Evolutionary conservation across 2,888 invertebrate species (phyloP).

Genomic region (Pogonocherus hispidulus): DNA sequence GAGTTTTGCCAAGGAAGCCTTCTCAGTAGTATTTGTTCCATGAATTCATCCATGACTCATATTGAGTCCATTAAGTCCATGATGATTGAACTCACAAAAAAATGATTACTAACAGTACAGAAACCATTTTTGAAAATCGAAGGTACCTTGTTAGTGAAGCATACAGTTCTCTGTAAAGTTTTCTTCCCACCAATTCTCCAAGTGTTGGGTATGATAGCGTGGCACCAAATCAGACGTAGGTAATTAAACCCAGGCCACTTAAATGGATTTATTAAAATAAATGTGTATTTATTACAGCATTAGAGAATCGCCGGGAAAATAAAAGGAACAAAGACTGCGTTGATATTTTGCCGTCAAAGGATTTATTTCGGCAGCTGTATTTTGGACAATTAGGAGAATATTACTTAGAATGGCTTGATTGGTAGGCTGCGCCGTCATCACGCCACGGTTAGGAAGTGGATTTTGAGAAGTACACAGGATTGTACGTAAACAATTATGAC

Average conservation of each 20-base stretch:
- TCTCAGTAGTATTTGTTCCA: no score
- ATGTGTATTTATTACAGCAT: constrained; percentile 23
- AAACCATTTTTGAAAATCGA: no score
- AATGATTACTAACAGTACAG: no score
- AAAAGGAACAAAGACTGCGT: constrained; percentile 44
- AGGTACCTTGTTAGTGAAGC: no score
- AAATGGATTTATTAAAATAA: constrained; percentile 26
- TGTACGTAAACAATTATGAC: neutral
- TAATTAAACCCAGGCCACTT: constrained; percentile 1
- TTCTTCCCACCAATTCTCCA: neutral
- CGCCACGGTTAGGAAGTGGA: constrained; percentile 3
- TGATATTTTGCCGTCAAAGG: constrained; percentile 61
- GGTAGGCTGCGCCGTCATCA: constrained; percentile 25
- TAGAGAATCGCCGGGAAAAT: constrained; percentile 34
- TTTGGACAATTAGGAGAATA: constrained; percentile 63
- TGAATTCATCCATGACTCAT: no score
- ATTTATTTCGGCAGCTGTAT: constrained; percentile 64
- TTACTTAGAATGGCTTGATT: constrained; percentile 41
- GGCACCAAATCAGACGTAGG: constrained; percentile 18
- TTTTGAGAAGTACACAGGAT: constrained; percentile 6
- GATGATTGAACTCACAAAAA: no score
- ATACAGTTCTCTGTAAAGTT: no score
- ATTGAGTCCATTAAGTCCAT: no score
- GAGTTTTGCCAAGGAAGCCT: no score
- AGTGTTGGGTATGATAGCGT: neutral